Evolutionary conservation across 2,797 vertebrate genomes (phyloP).

Genomic region (Chelon labrosus): DNA sequence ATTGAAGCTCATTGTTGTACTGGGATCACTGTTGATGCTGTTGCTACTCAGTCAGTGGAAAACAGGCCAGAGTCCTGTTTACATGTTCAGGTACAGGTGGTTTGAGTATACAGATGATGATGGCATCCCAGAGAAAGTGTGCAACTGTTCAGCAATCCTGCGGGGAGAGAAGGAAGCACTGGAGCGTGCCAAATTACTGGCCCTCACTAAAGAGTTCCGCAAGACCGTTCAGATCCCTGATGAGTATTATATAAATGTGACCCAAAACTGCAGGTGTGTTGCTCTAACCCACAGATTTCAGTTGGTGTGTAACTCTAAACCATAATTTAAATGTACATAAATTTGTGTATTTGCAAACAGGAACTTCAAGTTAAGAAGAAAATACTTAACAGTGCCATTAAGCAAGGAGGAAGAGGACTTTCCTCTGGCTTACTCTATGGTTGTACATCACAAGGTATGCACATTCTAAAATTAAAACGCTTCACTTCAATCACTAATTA

Average conservation of each 20-base stretch:
- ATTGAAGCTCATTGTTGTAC: constrained; percentile 13
- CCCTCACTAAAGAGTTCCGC: constrained; percentile 78
- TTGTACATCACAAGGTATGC: constrained; percentile 89
- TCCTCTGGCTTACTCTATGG: constrained; percentile 92
- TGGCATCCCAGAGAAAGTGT: constrained; percentile 42
- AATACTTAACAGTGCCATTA: constrained; percentile 87
- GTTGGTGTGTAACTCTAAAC: neutral
- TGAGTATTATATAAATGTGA: constrained; percentile 86
- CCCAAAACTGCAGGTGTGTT: constrained; percentile 81
- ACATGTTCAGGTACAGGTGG: neutral
- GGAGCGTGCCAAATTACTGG: constrained; percentile 82
- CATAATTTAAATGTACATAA: neutral
- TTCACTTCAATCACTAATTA: no score
- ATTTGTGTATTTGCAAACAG: constrained; percentile 32
- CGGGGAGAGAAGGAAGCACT: constrained; percentile 83
- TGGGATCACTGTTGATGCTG: constrained; percentile 38
- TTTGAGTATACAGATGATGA: constrained; percentile 70
- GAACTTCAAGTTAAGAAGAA: constrained; percentile 84
- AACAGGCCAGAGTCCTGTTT: neutral
- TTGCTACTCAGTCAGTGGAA: neutral
- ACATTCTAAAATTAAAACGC: no score
- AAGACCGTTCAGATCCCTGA: constrained; percentile 71
- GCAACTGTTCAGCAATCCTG: constrained; percentile 88
- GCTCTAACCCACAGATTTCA: constrained; percentile 3
- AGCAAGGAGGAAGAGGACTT: constrained; percentile 90